Conservation (phyloP, 2,113 vertebrate genomes). For the Harpagus bidentatus region DNA sequence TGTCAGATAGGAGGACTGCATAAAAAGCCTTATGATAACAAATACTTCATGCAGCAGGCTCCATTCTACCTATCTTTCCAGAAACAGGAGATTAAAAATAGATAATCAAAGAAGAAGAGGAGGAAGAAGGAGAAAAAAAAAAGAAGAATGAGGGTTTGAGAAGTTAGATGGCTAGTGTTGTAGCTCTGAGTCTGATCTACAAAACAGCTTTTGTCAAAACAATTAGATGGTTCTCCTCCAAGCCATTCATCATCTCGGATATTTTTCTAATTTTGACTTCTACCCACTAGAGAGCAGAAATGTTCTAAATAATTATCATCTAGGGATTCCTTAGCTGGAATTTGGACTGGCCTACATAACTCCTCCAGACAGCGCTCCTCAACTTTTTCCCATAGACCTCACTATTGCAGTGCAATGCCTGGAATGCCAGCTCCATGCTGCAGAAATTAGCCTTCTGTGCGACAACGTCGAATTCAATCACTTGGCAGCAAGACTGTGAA, state of each 20-base stretch:
- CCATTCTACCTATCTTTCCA: not conserved
- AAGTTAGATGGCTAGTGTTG: not conserved
- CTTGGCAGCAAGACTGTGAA: not conserved
- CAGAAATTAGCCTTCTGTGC: not conserved
- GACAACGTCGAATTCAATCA: not conserved
- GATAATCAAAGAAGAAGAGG: not conserved
- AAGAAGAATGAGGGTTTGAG: not conserved
- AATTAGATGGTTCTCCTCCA: not conserved
- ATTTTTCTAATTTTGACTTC: slow-evolving; percentile 27
- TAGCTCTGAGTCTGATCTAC: not conserved
- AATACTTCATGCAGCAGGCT: not conserved
- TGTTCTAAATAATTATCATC: slow-evolving; percentile 51
- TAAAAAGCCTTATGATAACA: not conserved
- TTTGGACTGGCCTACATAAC: slow-evolving; percentile 62
- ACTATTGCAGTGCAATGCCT: not conserved
- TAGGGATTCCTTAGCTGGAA: slow-evolving; percentile 64
- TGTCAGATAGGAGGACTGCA: not conserved
- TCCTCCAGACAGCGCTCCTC: slow-evolving; percentile 47
- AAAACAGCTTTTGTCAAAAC: not conserved
- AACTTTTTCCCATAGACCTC: slow-evolving; percentile 71
- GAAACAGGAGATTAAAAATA: not conserved
- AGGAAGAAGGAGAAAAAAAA: accelerated
- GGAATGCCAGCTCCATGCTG: not conserved
- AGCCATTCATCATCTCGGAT: slow-evolving; percentile 15
- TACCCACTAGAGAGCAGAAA: slow-evolving; percentile 20